A percentile compares a stretch with the other conserved stretches of the same genome.
These are phyloP conservation scores for Eurytoma californica DNA, from an alignment of 2,888 invertebrate species.

Conservation along the genomic window DNA sequence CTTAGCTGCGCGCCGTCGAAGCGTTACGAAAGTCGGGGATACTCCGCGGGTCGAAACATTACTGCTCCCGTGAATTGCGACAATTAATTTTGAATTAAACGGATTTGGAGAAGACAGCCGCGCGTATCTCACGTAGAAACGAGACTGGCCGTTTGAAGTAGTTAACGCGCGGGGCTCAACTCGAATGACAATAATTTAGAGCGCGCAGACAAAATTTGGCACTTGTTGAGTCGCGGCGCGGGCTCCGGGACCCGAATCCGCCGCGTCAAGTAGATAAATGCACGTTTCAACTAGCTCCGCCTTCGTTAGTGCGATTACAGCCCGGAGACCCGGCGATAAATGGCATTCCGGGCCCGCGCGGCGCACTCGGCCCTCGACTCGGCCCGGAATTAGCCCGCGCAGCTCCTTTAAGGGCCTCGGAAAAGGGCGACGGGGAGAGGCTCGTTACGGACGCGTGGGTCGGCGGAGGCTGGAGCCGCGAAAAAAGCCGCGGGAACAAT, in stretches of 20 bases:
- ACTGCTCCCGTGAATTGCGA: too few species aligned
- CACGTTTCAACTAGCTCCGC: slow-evolving; percentile 12
- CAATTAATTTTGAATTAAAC: too few species aligned
- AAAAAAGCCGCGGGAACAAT: slow-evolving; percentile 67
- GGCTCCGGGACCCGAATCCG: slow-evolving; percentile 1
- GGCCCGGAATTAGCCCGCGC: slow-evolving; percentile 16
- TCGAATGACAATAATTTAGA: slow-evolving; percentile 49
- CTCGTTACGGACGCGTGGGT: slow-evolving; percentile 37
- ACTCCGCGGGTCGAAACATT: too few species aligned
- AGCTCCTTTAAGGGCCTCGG: slow-evolving; percentile 9
- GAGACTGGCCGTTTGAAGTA: slow-evolving; percentile 4
- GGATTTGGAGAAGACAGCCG: too few species aligned
- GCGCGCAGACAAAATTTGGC: slow-evolving; percentile 52
- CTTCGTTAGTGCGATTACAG: slow-evolving; percentile 37
- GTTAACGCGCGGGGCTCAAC: slow-evolving; percentile 46
- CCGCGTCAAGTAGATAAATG: slow-evolving; percentile 36
- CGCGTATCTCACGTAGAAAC: not conserved
- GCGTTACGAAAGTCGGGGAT: too few species aligned
- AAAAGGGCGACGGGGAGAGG: slow-evolving; percentile 29
- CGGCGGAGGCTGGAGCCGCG: slow-evolving; percentile 58
- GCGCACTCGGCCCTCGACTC: too few species aligned
- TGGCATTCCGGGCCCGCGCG: not conserved
- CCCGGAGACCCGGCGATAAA: not conserved
- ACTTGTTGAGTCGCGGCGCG: slow-evolving; percentile 57
- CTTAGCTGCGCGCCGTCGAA: not conserved